Evolutionary conservation across 2,113 vertebrate species (phyloP), one percentile per base, ranked within the genome.

Genomic region (Gnathonemus longibarbis): DNA sequence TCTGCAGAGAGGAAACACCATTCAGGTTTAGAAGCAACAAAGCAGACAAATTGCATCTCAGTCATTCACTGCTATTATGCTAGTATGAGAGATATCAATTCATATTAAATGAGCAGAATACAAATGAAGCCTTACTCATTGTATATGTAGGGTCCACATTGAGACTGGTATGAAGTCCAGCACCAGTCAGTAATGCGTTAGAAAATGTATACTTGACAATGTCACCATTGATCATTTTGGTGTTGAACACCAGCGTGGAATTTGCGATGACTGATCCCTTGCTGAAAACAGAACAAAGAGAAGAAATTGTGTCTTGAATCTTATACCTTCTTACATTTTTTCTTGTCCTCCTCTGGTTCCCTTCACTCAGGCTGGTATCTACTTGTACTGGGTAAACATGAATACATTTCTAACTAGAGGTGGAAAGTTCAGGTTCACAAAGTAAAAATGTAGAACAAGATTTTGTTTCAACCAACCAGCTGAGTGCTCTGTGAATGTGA

Each of bases 251-350:
- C 11, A 94, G 0, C 66, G 7, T 92, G 45, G 84, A 0, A 39
- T 89, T 90, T 39, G 94, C 94, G 0, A 94, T 93, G 27, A 94
- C 92, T 31, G 94, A 92, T 84, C 92, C 93, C 3, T 88, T 62
- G 0, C 94, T 94, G 56, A 27, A 84, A 91, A 90, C 6, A 56
- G 52, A 89, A 58, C 85, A 46, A 91, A 35, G 3, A 50, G 5
- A 50, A 56, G 15, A 21, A 15, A 66, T 49, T 21, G 19, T 21
- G 53, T 56, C 53, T 53, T 62, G 5, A 24, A 62, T 48, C 46
- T 13, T 27, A 70, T 31, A 70, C 62, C 3, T 70, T 70, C 0
- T 66, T 13, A 70, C n/a, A 31, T 27, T 70, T 70, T 70, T 70
- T 70, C n/a, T 66, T 27, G n/a, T 66, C 62, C n/a, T 66, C n/a